Conservation (phyloP, 2,888 invertebrate genomes). For the Steinernema hermaphroditum region DNA sequence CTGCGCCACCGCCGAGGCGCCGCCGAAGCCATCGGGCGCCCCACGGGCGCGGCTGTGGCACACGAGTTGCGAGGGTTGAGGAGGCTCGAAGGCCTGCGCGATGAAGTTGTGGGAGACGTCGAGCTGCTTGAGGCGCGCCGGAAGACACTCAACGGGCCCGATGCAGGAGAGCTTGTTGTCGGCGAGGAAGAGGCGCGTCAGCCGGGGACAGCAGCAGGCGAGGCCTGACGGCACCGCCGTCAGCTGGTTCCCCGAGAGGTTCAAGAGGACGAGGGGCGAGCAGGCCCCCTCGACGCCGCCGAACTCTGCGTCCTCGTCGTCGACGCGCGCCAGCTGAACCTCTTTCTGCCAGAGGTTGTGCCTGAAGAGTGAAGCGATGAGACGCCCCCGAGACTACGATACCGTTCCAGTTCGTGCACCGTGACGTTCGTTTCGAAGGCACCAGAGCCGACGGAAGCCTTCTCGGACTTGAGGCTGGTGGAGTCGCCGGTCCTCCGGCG, state of each 20-base stretch:
- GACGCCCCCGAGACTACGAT: too few species aligned
- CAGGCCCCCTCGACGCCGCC: not conserved
- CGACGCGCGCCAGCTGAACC: conserved; percentile 50
- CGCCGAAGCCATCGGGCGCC: conserved; percentile 13
- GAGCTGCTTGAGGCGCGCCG: conserved; percentile 83
- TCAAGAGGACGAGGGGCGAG: conserved; percentile 31
- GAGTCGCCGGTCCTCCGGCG: conserved; percentile 23
- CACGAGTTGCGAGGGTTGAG: conserved; percentile 33
- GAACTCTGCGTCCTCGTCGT: conserved; percentile 45
- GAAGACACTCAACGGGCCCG: conserved; percentile 87
- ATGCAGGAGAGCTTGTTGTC: conserved; percentile 76
- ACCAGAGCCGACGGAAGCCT: conserved; percentile 5
- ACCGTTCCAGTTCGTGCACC: conserved; percentile 70
- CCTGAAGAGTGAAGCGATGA: too few species aligned
- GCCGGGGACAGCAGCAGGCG: conserved; percentile 84
- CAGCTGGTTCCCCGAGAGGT: conserved; percentile 41
- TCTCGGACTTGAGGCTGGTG: conserved; percentile 12
- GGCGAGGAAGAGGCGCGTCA: conserved; percentile 85
- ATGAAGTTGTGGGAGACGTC: conserved; percentile 91
- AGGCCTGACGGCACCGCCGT: conserved; percentile 83
- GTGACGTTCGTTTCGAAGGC: conserved; percentile 26
- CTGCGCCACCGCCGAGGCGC: not conserved
- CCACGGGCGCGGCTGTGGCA: conserved; percentile 30
- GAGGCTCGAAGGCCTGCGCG: conserved; percentile 33
- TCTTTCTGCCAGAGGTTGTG: conserved; percentile 72